Percentiles rank a stretch among this genome's conserved stretches.
Conservation (phyloP, 2,888 invertebrate species). For the Callinectes sapidus region DNA sequence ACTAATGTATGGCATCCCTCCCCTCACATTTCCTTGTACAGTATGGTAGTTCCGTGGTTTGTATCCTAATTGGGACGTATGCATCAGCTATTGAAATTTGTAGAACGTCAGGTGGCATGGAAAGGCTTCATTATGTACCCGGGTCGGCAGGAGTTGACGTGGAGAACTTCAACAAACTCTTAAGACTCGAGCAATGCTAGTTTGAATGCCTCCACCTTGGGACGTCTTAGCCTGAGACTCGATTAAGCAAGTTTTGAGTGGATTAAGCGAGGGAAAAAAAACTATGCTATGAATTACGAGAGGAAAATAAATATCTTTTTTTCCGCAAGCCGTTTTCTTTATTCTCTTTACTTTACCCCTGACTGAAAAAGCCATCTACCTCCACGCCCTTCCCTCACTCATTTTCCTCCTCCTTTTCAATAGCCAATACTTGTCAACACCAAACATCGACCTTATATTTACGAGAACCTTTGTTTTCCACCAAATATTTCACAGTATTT, state of each 20-base stretch:
- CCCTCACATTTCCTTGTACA: background rate
- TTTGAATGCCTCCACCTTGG: background rate
- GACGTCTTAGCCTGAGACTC: background rate
- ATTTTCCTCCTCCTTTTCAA: background rate
- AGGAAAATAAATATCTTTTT: background rate
- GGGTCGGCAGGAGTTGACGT: conserved; percentile 4
- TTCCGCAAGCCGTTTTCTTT: background rate
- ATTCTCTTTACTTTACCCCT: background rate
- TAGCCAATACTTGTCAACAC: background rate
- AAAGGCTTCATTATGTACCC: conserved; percentile 12
- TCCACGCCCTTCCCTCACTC: background rate
- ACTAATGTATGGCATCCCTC: too few species aligned
- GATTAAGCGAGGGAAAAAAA: background rate
- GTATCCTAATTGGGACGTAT: background rate
- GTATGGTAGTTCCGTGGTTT: background rate
- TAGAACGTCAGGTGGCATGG: conserved; percentile 14
- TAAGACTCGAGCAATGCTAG: background rate
- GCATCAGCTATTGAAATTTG: background rate
- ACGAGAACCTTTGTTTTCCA: background rate
- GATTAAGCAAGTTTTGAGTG: conserved; percentile 25
- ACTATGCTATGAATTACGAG: background rate
- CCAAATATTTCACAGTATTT: background rate
- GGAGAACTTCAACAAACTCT: conserved; percentile 23
- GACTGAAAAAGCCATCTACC: background rate
- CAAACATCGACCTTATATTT: background rate